A percentile compares a stretch with the other conserved stretches of the same genome.
Evolutionary conservation across 2,888 invertebrate genomes (phyloP).

Genomic region (Alcis repandata): DNA sequence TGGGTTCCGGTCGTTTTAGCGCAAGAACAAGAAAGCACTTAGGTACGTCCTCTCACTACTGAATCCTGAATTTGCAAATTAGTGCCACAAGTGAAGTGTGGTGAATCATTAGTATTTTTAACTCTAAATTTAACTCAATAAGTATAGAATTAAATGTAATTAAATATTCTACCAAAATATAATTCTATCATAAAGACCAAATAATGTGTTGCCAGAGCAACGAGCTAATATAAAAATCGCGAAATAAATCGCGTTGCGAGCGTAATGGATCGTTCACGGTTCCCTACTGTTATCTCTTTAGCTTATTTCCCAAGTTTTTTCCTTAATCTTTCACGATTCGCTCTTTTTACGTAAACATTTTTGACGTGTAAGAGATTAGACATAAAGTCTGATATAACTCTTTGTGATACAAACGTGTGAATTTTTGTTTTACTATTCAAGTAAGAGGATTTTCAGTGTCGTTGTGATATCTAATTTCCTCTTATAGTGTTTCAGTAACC

Average conservation of each 20-base stretch:
- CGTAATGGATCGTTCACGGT: constrained; percentile 46
- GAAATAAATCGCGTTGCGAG: constrained; percentile 40
- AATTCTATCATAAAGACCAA: background rate
- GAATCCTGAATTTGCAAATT: too few species aligned
- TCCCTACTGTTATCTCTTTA: constrained; percentile 42
- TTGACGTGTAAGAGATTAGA: constrained; percentile 45
- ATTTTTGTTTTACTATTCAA: background rate
- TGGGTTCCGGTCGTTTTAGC: background rate
- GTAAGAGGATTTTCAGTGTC: background rate
- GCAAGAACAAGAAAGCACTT: background rate
- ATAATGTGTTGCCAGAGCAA: constrained; percentile 25
- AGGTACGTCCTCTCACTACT: too few species aligned
- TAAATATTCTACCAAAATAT: constrained; percentile 1
- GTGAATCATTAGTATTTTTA: too few species aligned
- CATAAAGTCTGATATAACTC: constrained; percentile 23
- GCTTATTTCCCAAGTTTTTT: constrained; percentile 44
- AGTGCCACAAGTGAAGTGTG: too few species aligned
- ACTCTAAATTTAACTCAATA: too few species aligned
- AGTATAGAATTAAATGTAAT: background rate
- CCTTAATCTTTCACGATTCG: constrained; percentile 44
- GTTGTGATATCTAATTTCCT: too few species aligned
- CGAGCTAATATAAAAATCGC: constrained; percentile 37
- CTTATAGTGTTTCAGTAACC: too few species aligned
- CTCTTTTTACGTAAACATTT: constrained; percentile 44
- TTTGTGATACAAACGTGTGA: constrained; percentile 21